phyloP scores from a whole-genome alignment of 2,113 vertebrate species.

The Naja naja region DNA sequence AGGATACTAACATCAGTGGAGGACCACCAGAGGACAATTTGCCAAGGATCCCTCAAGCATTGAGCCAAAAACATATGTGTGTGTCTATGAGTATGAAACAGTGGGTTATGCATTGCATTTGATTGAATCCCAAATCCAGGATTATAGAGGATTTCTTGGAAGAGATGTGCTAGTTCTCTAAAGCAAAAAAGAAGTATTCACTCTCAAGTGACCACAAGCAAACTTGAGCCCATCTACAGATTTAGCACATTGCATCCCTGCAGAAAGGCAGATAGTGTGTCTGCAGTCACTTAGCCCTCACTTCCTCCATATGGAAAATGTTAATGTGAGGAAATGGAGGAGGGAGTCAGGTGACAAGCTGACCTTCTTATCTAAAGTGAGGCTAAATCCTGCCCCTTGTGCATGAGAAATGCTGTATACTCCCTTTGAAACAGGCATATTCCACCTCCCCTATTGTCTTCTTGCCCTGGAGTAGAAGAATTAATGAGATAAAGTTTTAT shows the following conservation, averaged over 20 bases:
- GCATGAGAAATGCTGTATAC: neutral
- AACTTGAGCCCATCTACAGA: neutral
- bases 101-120: neutral
- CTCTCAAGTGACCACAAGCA: neutral
- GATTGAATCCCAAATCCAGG: neutral
- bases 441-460: neutral
- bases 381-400: neutral
- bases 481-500: neutral
- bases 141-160: neutral
- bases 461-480: neutral
- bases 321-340: neutral
- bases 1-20: neutral
- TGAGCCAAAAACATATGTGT: neutral
- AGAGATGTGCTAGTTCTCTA: neutral
- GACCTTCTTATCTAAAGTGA: neutral
- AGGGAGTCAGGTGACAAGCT: neutral
- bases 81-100: neutral
- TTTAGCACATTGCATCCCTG: neutral
- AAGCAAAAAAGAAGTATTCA: neutral
- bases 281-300: neutral
- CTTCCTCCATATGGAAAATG: neutral
- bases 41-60: neutral
- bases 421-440: neutral
- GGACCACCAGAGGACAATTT: neutral
- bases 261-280: neutral